Conservation (phyloP, 2,113 vertebrate genomes). For the Atrichornis clamosus region DNA sequence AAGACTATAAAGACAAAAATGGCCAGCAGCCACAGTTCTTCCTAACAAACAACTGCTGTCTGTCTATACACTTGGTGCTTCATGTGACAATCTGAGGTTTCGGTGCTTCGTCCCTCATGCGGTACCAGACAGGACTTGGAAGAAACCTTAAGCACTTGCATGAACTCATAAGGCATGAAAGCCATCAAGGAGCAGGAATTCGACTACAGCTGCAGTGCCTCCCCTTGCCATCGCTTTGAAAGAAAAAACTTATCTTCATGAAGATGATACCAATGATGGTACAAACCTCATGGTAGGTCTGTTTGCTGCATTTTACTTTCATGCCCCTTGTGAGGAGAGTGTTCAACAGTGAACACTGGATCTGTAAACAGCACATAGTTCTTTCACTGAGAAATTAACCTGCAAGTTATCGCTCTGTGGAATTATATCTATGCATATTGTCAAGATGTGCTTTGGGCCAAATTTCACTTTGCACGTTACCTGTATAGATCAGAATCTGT, state of each 20-base stretch:
- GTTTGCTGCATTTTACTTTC: not conserved
- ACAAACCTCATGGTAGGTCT: not conserved
- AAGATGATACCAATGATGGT: fast-evolving
- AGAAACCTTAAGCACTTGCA: not conserved
- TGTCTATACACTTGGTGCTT: not conserved
- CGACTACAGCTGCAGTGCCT: not conserved
- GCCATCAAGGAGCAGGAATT: not conserved
- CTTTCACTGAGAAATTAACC: not conserved
- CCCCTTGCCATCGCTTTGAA: not conserved
- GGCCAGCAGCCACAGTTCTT: not conserved
- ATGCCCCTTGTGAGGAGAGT: not conserved
- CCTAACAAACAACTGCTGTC: not conserved
- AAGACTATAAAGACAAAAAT: not conserved
- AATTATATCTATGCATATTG: not conserved
- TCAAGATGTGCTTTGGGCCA: not conserved
- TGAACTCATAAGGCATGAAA: not conserved
- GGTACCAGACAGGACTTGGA: not conserved
- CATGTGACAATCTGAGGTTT: not conserved
- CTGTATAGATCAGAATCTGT: not conserved
- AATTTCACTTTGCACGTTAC: not conserved
- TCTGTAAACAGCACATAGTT: not conserved
- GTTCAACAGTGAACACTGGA: not conserved
- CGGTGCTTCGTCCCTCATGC: not conserved
- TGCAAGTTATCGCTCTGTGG: not conserved
- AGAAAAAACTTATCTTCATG: not conserved